Conservation (phyloP, 2,797 vertebrate species). For the Catamblyrhynchus diadema region DNA sequence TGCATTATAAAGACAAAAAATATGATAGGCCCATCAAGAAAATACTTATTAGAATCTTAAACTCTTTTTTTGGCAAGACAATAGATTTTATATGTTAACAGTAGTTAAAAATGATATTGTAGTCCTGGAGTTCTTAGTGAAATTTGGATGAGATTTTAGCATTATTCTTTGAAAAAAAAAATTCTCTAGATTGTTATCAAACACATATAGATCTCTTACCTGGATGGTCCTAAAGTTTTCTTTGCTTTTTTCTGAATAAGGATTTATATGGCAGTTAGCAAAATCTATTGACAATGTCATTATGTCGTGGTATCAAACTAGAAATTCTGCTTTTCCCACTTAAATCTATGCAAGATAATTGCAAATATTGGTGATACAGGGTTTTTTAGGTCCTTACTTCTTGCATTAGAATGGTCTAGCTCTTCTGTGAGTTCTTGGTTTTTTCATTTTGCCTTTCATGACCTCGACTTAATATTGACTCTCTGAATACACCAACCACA, state of each 20-base stretch:
- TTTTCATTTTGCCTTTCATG: not conserved
- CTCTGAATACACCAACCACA: not conserved
- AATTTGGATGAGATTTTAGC: not conserved
- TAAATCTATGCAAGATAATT: not conserved
- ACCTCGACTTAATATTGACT: accelerated
- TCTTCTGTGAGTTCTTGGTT: not conserved
- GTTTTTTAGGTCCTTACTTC: not conserved
- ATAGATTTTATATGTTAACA: not conserved
- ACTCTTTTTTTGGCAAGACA: not conserved
- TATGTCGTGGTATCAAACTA: not conserved
- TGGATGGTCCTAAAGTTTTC: not conserved
- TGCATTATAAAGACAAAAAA: not conserved
- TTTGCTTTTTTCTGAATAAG: not conserved
- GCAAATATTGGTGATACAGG: too few relatives aligned
- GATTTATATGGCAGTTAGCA: not conserved
- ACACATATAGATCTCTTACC: not conserved
- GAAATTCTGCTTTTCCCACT: not conserved
- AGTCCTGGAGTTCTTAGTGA: not conserved
- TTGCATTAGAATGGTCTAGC: too few relatives aligned
- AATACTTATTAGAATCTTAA: not conserved
- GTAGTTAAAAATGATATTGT: not conserved
- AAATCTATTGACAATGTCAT: not conserved
- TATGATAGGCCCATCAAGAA: not conserved
- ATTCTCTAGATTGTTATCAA: not conserved
- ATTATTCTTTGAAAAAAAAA: not conserved